A percentile compares a stretch with the other conserved stretches of the same genome.
Evolutionary conservation across 2,113 vertebrate species (phyloP).

Genomic region (Thermophis baileyi): DNA sequence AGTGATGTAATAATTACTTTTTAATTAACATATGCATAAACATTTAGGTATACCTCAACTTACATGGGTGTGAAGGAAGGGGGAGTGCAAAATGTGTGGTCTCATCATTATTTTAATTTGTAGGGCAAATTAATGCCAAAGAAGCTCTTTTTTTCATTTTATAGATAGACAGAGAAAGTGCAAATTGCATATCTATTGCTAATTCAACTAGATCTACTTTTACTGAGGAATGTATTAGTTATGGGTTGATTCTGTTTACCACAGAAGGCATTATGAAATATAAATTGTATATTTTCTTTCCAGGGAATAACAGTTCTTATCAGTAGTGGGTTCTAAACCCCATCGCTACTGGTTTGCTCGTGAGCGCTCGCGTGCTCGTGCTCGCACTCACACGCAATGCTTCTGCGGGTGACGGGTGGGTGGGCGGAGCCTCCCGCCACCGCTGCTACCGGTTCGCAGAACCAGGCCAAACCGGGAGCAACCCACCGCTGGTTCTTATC

Average conservation of each 20-base stretch:
- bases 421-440: too few relatives aligned
- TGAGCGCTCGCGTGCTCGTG: too few relatives aligned
- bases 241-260: constrained; percentile 28
- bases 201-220: constrained; percentile 44
- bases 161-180: constrained; percentile 23
- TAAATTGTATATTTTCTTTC: not conserved
- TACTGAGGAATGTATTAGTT: constrained; percentile 35
- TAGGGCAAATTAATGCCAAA: not conserved
- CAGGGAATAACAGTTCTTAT: constrained; percentile 32
- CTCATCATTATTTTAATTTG: constrained; percentile 28
- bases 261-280: constrained; percentile 19
- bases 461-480: too few relatives aligned
- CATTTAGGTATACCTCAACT: not conserved
- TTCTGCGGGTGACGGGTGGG: too few relatives aligned
- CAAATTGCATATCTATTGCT: constrained; percentile 35
- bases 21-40: constrained; percentile 31
- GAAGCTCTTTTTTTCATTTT: constrained; percentile 17
- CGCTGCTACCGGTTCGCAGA: too few relatives aligned
- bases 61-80: constrained; percentile 23
- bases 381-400: too few relatives aligned
- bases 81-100: not conserved
- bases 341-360: too few relatives aligned
- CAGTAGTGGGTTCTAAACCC: too few relatives aligned
- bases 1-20: constrained; percentile 22
- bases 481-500: too few relatives aligned